phyloP scores from a whole-genome alignment of 1,140 invertebrate genomes.

The Drosophila lini region DNA sequence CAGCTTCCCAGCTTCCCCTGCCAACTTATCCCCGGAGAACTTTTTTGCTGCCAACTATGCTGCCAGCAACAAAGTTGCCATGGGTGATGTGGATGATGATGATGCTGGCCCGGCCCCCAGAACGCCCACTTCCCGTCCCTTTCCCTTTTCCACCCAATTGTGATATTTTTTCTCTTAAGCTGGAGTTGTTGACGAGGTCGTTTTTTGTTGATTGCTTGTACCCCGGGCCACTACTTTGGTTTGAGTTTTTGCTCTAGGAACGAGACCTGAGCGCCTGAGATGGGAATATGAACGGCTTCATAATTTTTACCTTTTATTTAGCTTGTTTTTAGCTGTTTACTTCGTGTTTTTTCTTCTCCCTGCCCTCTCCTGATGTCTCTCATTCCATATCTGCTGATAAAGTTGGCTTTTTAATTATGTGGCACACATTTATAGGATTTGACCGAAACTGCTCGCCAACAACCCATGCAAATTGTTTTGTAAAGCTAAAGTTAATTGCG shows the following conservation, averaged over 20 bases:
- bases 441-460: not conserved
- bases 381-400: conserved; percentile 59
- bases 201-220: conserved; percentile 78
- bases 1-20: conserved; percentile 17
- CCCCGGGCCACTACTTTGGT: conserved; percentile 50
- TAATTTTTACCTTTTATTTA: conserved; percentile 78
- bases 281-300: conserved; percentile 74
- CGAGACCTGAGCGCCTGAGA: not conserved
- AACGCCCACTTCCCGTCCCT: not conserved
- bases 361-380: conserved; percentile 15
- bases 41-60: conserved; percentile 59
- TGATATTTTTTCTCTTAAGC: conserved; percentile 73
- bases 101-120: conserved; percentile 22
- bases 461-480: conserved; percentile 33
- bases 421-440: conserved; percentile 52
- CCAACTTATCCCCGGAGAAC: conserved; percentile 25
- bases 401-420: conserved; percentile 77
- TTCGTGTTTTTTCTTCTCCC: conserved; percentile 39
- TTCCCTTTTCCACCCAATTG: conserved; percentile 48
- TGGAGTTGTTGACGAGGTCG: conserved; percentile 77
- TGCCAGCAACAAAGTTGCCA: conserved; percentile 80
- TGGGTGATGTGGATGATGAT: conserved; percentile 65
- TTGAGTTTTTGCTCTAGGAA: conserved; percentile 48
- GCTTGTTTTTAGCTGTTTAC: conserved; percentile 70
- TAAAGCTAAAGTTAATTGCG: conserved; percentile 15